phyloP scores from a whole-genome alignment of 2,888 invertebrate species.

The Lysandra bellargus region DNA sequence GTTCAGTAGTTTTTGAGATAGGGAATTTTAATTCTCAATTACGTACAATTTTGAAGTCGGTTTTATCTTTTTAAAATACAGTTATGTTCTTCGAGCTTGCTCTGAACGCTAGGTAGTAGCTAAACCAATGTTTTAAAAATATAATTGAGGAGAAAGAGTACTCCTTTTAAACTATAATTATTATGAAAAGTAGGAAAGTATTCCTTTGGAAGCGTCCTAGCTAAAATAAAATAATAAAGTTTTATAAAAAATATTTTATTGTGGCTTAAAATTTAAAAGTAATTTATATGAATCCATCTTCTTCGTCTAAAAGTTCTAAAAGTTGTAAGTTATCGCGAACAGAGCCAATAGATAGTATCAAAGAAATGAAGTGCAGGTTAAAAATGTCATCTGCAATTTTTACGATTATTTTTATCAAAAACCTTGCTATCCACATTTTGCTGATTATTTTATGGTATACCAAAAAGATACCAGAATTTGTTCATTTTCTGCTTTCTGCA shows the following conservation, averaged over 20 bases:
- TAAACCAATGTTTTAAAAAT: too few relatives aligned
- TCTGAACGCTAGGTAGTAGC: too few relatives aligned
- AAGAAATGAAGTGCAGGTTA: constrained; percentile 61
- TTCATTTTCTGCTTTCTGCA: not conserved
- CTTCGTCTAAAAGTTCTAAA: constrained; percentile 66
- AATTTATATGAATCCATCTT: constrained; percentile 50
- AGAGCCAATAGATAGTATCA: constrained; percentile 65
- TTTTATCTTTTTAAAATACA: too few relatives aligned
- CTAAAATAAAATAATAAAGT: not conserved
- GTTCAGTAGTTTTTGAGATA: too few relatives aligned
- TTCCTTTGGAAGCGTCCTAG: not conserved
- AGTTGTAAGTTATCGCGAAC: constrained; percentile 62
- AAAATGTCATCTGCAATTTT: constrained; percentile 61
- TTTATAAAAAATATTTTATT: not conserved
- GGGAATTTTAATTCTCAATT: too few relatives aligned
- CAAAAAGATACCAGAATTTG: not conserved
- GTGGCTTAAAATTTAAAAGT: constrained; percentile 14
- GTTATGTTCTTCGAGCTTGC: not conserved
- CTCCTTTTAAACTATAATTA: too few relatives aligned
- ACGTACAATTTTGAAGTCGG: too few relatives aligned
- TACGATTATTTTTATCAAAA: constrained; percentile 61
- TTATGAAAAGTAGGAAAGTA: too few relatives aligned
- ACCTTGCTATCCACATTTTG: constrained; percentile 69
- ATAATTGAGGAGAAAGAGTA: too few relatives aligned
- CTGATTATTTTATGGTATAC: constrained; percentile 29